phyloP scores from a whole-genome alignment of 2,888 invertebrate genomes.

The Caenorhabditis drosophilae region DNA sequence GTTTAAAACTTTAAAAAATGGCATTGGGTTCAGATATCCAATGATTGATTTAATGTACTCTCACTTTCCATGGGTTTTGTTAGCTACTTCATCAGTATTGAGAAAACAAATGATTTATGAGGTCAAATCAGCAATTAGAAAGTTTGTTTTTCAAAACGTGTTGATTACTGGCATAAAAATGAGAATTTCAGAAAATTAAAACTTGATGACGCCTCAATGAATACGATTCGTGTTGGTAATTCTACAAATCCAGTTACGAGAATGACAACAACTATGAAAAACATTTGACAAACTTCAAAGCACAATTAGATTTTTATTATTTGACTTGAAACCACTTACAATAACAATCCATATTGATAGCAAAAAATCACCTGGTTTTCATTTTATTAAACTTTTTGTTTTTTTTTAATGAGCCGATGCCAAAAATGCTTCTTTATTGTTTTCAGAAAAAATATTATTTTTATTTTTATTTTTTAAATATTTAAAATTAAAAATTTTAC shows the following conservation, averaged over 20 bases:
- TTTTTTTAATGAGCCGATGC: no score
- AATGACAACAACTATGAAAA: constrained; percentile 19
- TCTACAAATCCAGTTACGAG: constrained; percentile 19
- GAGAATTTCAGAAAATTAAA: constrained; percentile 19
- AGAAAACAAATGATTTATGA: constrained; percentile 33
- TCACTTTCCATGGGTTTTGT: constrained; percentile 40
- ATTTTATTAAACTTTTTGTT: no score
- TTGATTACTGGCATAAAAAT: constrained; percentile 4
- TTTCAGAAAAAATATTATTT: no score
- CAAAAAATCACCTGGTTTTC: no score
- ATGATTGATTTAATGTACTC: constrained; percentile 47
- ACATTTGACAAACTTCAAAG: no score
- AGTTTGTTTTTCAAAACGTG: constrained; percentile 20
- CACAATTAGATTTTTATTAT: no score
- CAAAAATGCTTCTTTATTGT: no score
- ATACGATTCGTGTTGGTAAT: constrained; percentile 25
- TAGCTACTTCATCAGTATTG: constrained; percentile 39
- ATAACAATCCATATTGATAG: no score
- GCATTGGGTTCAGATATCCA: constrained; percentile 42
- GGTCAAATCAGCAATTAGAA: constrained; percentile 17
- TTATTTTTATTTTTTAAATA: no score
- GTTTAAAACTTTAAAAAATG: no score
- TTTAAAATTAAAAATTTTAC: no score
- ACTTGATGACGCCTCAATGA: constrained; percentile 30
- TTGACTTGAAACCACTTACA: no score